A percentile compares a stretch with the other conserved stretches of the same genome.
phyloP scores from a whole-genome alignment of 2,113 vertebrate genomes.

The Synchiropus splendidus region DNA sequence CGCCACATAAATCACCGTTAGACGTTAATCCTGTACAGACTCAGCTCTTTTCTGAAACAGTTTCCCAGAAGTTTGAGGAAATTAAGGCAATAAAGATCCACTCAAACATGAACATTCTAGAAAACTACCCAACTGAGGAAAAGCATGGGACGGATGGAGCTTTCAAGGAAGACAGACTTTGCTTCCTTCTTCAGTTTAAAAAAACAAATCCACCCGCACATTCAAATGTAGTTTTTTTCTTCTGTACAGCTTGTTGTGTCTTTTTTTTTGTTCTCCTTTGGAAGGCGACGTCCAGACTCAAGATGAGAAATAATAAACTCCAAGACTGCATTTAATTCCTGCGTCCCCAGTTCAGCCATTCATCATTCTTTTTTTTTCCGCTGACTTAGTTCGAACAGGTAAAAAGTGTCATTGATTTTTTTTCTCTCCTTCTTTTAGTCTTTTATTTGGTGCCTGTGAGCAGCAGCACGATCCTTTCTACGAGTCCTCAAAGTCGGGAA shows the following conservation, averaged over 20 bases:
- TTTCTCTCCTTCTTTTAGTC: constrained; percentile 64
- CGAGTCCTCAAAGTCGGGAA: constrained; percentile 31
- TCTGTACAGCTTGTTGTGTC: constrained; percentile 63
- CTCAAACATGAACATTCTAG: constrained; percentile 88
- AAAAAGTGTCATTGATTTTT: constrained; percentile 58
- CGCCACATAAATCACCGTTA: too few species aligned
- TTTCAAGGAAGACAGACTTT: constrained; percentile 84
- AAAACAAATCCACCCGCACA: constrained; percentile 82
- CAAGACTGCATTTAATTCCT: constrained; percentile 73
- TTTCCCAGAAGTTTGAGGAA: constrained; percentile 82
- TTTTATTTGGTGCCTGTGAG: constrained; percentile 85
- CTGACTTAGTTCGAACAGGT: constrained; percentile 67
- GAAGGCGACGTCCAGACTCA: constrained; percentile 67
- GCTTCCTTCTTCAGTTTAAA: constrained; percentile 60
- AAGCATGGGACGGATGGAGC: constrained; percentile 75
- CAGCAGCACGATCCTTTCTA: constrained; percentile 81
- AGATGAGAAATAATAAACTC: constrained; percentile 68
- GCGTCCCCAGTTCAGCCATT: constrained; percentile 57
- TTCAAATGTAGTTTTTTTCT: constrained; percentile 75
- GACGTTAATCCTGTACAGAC: too few species aligned
- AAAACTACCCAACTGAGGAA: constrained; percentile 78
- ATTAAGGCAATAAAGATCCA: constrained; percentile 99
- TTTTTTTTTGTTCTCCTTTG: constrained; percentile 27
- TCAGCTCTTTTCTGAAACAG: constrained; percentile 20
- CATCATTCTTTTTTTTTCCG: constrained; percentile 43